Conservation (phyloP, 2,888 invertebrate species). For the Frankliniella fusca region DNA sequence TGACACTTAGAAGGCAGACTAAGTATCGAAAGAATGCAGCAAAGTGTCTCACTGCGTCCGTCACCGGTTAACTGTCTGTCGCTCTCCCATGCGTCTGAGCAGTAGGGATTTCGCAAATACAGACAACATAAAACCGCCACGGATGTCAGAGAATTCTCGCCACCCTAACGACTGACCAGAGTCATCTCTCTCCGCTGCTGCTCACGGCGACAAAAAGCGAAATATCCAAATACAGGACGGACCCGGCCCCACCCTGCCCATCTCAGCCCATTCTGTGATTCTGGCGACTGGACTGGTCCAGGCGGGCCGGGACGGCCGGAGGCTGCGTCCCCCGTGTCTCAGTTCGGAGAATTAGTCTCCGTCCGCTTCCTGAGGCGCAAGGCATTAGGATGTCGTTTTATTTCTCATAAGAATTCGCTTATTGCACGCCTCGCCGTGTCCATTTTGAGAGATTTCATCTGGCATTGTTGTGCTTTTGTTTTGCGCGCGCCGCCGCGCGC, state of each 20-base stretch:
- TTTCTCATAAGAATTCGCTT: conserved; percentile 17
- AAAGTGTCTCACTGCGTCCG: no score
- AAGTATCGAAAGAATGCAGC: no score
- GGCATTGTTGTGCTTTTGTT: conserved; percentile 2
- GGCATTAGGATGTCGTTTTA: conserved; percentile 2
- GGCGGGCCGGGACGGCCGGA: neutral
- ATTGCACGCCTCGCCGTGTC: neutral
- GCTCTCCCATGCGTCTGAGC: neutral
- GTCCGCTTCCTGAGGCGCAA: no score
- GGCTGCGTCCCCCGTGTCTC: no score
- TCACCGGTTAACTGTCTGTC: neutral
- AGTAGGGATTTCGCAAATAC: no score
- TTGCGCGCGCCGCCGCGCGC: neutral
- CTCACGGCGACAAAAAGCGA: neutral
- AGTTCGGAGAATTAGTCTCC: neutral
- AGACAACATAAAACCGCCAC: neutral
- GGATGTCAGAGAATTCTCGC: neutral
- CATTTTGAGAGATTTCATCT: conserved; percentile 22
- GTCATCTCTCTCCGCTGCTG: neutral
- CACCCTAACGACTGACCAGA: neutral
- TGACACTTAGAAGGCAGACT: neutral
- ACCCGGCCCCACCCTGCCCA: neutral
- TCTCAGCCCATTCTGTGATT: neutral
- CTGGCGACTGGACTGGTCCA: neutral
- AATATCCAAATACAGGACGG: neutral